phyloP scores from a whole-genome alignment of 2,888 invertebrate species.

The Meteorus colon region DNA sequence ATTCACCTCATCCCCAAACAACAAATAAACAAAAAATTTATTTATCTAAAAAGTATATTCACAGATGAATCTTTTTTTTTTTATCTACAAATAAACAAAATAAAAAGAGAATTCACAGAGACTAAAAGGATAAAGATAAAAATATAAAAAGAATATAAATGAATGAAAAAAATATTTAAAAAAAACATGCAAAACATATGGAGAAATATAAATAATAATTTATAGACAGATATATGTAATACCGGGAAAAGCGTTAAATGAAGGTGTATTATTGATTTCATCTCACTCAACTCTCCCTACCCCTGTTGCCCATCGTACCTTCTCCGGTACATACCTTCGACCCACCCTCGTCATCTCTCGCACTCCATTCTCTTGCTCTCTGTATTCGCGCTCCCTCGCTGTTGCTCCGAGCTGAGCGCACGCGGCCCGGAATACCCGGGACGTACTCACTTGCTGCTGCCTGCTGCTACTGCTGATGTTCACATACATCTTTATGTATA shows the following conservation, averaged over 20 bases:
- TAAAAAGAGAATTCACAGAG: too few relatives aligned
- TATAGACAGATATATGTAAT: neutral
- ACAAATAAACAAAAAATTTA: too few relatives aligned
- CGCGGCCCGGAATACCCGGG: slow-evolving; percentile 35
- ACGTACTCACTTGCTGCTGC: slow-evolving; percentile 14
- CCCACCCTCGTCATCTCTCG: slow-evolving; percentile 35
- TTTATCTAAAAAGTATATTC: too few relatives aligned
- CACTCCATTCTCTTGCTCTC: slow-evolving; percentile 29
- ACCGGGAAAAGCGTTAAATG: slow-evolving; percentile 58
- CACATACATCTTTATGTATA: too few relatives aligned
- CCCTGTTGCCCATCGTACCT: slow-evolving; percentile 43
- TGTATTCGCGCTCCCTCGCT: slow-evolving; percentile 18
- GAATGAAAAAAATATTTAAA: neutral
- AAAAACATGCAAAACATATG: neutral
- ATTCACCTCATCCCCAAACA: too few relatives aligned
- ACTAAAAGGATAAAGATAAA: neutral
- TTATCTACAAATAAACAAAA: too few relatives aligned
- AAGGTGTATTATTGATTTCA: slow-evolving; percentile 69
- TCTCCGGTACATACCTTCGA: slow-evolving; percentile 29
- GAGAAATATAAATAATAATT: neutral
- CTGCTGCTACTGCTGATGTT: neutral
- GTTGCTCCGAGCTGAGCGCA: slow-evolving; percentile 23
- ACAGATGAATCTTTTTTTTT: too few relatives aligned
- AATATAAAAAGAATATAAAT: neutral
- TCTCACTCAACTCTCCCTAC: slow-evolving; percentile 52